Conservation (phyloP, 1,140 invertebrate species). For the Hylaeus volcanicus region DNA sequence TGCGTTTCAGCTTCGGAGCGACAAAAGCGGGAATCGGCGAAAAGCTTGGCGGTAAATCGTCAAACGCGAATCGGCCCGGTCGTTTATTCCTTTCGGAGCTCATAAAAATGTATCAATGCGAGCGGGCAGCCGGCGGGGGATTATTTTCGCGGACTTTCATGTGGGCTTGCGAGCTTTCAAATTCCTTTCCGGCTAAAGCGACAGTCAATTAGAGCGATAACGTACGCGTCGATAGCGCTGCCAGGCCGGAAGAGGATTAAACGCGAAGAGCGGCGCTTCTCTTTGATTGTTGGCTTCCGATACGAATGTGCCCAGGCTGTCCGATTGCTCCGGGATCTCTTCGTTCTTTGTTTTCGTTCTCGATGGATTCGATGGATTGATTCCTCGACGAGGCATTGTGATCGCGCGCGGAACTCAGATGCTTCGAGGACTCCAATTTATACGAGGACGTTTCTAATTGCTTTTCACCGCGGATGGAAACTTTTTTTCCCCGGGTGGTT, state of each 20-base stretch:
- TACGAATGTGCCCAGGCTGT: background rate
- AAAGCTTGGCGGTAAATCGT: background rate
- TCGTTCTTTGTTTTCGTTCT: background rate
- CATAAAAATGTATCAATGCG: conserved; percentile 34
- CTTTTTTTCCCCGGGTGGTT: background rate
- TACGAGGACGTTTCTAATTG: conserved; percentile 22
- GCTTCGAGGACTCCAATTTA: no score
- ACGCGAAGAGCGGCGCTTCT: conserved; percentile 1
- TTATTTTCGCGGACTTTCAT: conserved; percentile 41
- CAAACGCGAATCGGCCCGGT: background rate
- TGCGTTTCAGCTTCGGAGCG: no score
- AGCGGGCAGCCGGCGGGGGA: background rate
- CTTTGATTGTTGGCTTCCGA: conserved; percentile 29
- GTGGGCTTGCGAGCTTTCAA: conserved; percentile 44
- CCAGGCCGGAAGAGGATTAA: conserved; percentile 41
- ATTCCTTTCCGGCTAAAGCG: conserved; percentile 48
- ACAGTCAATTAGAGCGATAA: conserved; percentile 52
- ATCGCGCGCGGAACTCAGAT: no score
- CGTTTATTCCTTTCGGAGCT: background rate
- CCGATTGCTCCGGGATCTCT: background rate
- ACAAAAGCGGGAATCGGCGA: no score
- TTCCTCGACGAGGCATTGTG: conserved; percentile 5
- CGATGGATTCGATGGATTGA: background rate
- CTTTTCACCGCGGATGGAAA: conserved; percentile 16
- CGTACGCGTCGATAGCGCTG: conserved; percentile 8